Conservation (phyloP, 2,888 invertebrate species). For the Chloroclysta siterata region DNA sequence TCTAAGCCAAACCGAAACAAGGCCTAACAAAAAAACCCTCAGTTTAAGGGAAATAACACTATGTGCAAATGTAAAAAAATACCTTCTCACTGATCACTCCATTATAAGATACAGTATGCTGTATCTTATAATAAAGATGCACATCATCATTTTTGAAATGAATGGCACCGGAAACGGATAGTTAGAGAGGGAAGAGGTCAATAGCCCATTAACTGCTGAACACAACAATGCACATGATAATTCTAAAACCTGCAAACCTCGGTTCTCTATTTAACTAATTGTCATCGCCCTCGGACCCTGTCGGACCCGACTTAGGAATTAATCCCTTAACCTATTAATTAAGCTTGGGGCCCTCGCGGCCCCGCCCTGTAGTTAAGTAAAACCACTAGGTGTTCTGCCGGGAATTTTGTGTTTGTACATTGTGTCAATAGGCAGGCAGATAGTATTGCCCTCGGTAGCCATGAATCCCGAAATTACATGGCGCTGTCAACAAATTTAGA, state of each 20-base stretch:
- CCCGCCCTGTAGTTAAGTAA: conserved; percentile 25
- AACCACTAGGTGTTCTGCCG: conserved; percentile 12
- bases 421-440: neutral
- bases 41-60: no score
- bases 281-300: conserved; percentile 31
- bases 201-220: neutral
- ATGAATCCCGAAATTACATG: neutral
- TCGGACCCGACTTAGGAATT: conserved; percentile 35
- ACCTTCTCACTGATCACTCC: no score
- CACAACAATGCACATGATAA: conserved; percentile 13
- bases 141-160: no score
- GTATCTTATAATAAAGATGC: no score
- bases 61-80: no score
- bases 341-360: conserved; percentile 22
- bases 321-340: conserved; percentile 38
- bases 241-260: conserved; percentile 13
- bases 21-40: no score
- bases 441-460: neutral
- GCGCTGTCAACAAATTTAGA: neutral
- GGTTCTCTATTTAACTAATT: conserved; percentile 28
- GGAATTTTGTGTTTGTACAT: conserved; percentile 14
- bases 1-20: no score
- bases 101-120: no score
- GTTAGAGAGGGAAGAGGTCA: neutral
- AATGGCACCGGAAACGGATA: no score